Percentiles rank a stretch among this genome's conserved stretches.
These are phyloP conservation scores for Thripadectes ignobilis DNA, from an alignment of 2,797 vertebrate species.

Conservation along the genomic window DNA sequence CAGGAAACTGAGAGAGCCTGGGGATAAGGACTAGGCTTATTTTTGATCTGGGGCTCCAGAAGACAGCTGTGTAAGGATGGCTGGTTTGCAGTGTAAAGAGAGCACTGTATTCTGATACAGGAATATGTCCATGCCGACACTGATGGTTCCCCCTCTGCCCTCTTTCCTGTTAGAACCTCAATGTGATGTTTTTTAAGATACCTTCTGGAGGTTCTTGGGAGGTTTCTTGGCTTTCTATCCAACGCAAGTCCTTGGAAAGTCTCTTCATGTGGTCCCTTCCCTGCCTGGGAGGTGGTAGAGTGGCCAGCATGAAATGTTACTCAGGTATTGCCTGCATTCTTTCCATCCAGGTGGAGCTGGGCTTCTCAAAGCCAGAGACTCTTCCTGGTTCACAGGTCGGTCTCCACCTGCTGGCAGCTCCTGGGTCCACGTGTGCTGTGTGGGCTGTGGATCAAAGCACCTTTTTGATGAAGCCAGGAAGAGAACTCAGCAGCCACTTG, in stretches of 20 bases:
- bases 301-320: not conserved
- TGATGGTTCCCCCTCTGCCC: not conserved
- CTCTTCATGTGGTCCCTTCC: not conserved
- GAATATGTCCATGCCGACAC: not conserved
- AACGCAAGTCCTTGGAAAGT: not conserved
- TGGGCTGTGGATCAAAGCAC: slow-evolving; percentile 80
- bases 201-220: not conserved
- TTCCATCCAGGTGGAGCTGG: slow-evolving; percentile 76
- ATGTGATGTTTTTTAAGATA: not conserved
- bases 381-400: slow-evolving; percentile 76
- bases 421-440: slow-evolving; percentile 83
- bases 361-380: slow-evolving; percentile 67
- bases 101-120: accelerated
- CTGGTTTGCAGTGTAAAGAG: not conserved
- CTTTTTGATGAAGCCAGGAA: slow-evolving; percentile 71
- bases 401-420: slow-evolving; percentile 76
- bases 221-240: not conserved
- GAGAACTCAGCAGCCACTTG: slow-evolving; percentile 67
- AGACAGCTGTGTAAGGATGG: not conserved
- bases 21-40: not conserved
- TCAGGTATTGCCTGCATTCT: not conserved
- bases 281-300: not conserved
- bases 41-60: not conserved
- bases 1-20: not conserved
- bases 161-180: not conserved